Evolutionary conservation across 2,797 vertebrate genomes (phyloP), one percentile per base, ranked within the genome.

Genomic region (Austrolebias charrua): DNA sequence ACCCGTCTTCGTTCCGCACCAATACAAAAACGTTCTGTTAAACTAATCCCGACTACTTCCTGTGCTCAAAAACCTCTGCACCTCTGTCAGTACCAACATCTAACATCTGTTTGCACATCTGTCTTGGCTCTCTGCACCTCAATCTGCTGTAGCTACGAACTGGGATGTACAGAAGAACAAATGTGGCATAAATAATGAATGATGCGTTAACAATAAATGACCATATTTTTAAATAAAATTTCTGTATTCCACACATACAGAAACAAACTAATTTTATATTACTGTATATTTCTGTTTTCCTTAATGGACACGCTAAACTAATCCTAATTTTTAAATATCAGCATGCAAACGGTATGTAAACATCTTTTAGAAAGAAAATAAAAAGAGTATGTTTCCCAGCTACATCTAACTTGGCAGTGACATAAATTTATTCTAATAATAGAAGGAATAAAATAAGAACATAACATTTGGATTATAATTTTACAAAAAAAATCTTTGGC

Each of bases 131-230:
- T 55, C 29, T 40, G n/a, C 12, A 45, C 4, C 4, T 43, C 61
- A 7, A 0, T 11, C 19, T 5, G 19, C 5, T 40, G 44, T 16
- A 1, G 33, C 31, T 15, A 45, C 60, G 24, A 7, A 46, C 1
- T 40, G 7, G 18, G 3, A 0, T 0, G 2, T 56, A 59, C 6
- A 51, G 73, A 77, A 73, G 51, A 63, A 44, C 1, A 65, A 73
- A 57, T 66, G 68, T 80, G 73, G 69, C 71, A 70, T 65, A 29
- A 59, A 52, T 11, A 28, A 55, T 13, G 24, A 24, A 24, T 24
- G 24, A 24, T 24, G 24, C 24, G 3, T 24, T 24, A 24, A 6
- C 29, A 29, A 28, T 33, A 35, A 28, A 24, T 5, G 15, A 42
- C 15, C 16, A 33, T 33, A 33, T 33, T 33, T 33, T 8, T 2